These are phyloP conservation scores for Perdita meconis DNA, from an alignment of 2,888 invertebrate species.

Conservation along the genomic window DNA sequence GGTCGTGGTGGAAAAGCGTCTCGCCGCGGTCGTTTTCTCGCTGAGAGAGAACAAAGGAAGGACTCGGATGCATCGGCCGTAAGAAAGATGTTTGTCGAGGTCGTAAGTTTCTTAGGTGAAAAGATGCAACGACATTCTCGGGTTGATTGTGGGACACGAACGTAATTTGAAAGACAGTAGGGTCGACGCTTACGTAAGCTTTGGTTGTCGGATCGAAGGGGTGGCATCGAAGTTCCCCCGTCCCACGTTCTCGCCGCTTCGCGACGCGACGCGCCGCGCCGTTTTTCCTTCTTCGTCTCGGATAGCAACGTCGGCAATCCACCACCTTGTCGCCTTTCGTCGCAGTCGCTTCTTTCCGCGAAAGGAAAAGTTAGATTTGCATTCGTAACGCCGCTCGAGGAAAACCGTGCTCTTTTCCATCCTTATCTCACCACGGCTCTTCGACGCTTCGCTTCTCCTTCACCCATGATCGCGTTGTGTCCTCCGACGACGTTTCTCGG, in stretches of 20 bases:
- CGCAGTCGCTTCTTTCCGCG: constrained; percentile 56
- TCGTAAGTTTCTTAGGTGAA: constrained; percentile 60
- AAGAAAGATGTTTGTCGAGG: constrained; percentile 46
- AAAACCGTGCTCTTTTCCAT: constrained; percentile 26
- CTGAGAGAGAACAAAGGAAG: background rate
- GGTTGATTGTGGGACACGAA: constrained; percentile 52
- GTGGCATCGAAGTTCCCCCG: constrained; percentile 22
- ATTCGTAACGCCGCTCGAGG: constrained; percentile 54
- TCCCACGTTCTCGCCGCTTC: constrained; percentile 20
- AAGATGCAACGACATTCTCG: constrained; percentile 48
- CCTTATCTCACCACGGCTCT: background rate
- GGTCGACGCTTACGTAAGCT: constrained; percentile 68
- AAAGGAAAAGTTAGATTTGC: constrained; percentile 73
- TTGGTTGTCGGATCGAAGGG: constrained; percentile 61
- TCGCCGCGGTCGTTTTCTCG: background rate
- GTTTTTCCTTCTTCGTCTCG: constrained; percentile 31
- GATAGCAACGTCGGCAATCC: constrained; percentile 47
- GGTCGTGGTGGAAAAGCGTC: background rate
- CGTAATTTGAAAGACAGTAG: constrained; percentile 68
- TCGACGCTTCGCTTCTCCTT: background rate
- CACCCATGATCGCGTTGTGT: constrained; percentile 20
- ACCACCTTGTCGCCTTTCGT: constrained; percentile 58
- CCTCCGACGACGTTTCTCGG: constrained; percentile 23
- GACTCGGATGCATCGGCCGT: constrained; percentile 6
- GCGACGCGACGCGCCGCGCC: too few relatives aligned